Conservation (phyloP, 1,140 invertebrate genomes). For the Lepidurus arcticus region DNA sequence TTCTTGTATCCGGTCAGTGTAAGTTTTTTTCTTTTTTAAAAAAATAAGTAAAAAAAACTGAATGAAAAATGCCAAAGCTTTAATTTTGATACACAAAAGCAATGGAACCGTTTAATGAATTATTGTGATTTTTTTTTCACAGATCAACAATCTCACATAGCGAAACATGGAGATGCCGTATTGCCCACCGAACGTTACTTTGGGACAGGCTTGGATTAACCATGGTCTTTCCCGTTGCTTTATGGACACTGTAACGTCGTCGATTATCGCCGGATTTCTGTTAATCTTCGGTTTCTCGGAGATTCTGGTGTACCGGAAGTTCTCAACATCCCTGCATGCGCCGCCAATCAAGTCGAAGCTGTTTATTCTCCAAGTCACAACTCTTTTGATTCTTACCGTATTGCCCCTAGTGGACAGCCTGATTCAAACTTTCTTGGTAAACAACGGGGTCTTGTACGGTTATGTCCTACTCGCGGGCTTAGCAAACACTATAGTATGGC, state of each 20-base stretch:
- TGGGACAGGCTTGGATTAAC: conserved; percentile 72
- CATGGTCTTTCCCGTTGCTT: conserved; percentile 89
- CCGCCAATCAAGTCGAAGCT: conserved; percentile 60
- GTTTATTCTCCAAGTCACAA: conserved; percentile 47
- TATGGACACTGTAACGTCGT: conserved; percentile 71
- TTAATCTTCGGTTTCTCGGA: conserved; percentile 74
- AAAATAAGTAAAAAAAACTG: no score
- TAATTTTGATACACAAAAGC: no score
- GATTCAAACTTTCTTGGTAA: conserved; percentile 32
- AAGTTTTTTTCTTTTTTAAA: no score
- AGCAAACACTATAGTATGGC: conserved; percentile 58
- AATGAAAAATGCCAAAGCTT: no score
- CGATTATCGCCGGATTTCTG: conserved; percentile 64
- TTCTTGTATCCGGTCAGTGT: neutral
- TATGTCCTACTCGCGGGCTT: conserved; percentile 41
- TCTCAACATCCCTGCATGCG: conserved; percentile 64
- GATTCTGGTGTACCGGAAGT: conserved; percentile 75
- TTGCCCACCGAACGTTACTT: conserved; percentile 74
- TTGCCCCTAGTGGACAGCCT: conserved; percentile 28
- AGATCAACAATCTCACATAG: conserved; percentile 16
- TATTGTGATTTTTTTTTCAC: neutral
- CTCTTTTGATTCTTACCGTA: conserved; percentile 26
- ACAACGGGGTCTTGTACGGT: conserved; percentile 39
- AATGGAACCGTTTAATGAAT: no score
- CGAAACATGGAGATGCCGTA: conserved; percentile 46